Base-by-base conservation (phyloP, 2,113 vertebrate genomes). In the Etia nguti region DNA sequence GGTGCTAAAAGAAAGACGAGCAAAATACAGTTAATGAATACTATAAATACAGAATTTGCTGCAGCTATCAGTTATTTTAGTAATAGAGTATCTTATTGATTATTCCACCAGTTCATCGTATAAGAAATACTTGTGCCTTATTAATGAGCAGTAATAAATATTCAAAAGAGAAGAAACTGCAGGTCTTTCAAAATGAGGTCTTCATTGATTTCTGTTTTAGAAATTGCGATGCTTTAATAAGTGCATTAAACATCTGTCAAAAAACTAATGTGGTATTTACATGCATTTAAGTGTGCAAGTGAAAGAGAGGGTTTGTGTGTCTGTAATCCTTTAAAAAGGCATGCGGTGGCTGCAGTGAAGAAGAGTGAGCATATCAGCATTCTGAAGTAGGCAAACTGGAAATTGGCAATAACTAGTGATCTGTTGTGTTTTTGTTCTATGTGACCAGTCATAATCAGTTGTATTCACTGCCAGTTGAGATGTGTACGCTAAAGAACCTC, bases 371-470 rank as follows among this genome's bases (percentile, higher is more conserved):
- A 68, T 41, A 68, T 68, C 62, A 65, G 34, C 34, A 8, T 22
- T 38, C 60, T 68, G 11, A 68, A 1, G 34, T 34, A 8, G 34
- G 34, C 34, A 34, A 34, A 8, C 34, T 34, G 34, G 34, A 34
- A 34, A 34, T 68, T 68, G 6, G 43, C 24, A 75, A 20, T 50
- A 75, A 50, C 70, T 26, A 31, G 24, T 29, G 70, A 18, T 59
- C 22, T 52, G 9, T 41, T 70, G 4, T 84, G 52, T 4, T 10
- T 86, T 31, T 88, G 46, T 60, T 80, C 3, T 79, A 2, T 91
- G 54, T 90, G 26, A 20, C 52, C 85, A 99, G 99, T 94, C 98
- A 98, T 92, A 99, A 99, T 95, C 96, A 98, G 80, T 92, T 99
- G 95, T 94, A 84, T 56, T 93, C 92, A 3, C 84, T 99, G 55